Percentiles rank a stretch among this genome's conserved stretches.
phyloP scores from a whole-genome alignment of 2,113 vertebrate species.

The Dryoscopus gambensis region DNA sequence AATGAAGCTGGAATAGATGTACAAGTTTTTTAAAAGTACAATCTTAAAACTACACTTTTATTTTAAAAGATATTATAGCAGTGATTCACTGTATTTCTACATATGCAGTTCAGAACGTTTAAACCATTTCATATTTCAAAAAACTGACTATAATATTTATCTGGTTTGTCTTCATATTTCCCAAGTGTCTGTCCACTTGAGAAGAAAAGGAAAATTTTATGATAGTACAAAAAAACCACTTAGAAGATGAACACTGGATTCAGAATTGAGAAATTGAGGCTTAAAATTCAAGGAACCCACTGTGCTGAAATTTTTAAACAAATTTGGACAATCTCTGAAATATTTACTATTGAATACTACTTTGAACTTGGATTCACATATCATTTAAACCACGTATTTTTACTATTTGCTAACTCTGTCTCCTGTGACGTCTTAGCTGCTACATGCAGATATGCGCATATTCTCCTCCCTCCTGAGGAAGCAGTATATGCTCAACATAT shows the following conservation, averaged over 20 bases:
- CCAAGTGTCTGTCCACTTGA: background rate
- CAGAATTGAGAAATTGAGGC: background rate
- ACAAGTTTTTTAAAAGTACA: background rate
- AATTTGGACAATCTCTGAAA: background rate
- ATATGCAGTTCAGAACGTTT: background rate
- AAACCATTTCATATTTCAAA: background rate
- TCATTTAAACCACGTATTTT: background rate
- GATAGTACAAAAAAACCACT: background rate
- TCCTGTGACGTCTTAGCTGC: background rate
- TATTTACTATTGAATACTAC: background rate
- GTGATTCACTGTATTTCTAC: background rate
- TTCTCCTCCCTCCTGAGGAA: background rate
- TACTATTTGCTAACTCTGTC: background rate
- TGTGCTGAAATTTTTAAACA: background rate
- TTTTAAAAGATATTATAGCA: fast-evolving
- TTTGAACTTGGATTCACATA: background rate
- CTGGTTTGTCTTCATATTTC: background rate
- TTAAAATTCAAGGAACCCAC: background rate
- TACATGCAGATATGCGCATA: background rate
- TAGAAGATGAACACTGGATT: background rate
- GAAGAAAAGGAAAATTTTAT: background rate
- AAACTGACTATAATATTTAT: background rate
- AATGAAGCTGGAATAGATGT: background rate
- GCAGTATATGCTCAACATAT: fast-evolving
- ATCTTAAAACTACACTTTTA: background rate